Conservation (phyloP, 2,113 vertebrate species). For the Tragelaphus strepsiceros region DNA sequence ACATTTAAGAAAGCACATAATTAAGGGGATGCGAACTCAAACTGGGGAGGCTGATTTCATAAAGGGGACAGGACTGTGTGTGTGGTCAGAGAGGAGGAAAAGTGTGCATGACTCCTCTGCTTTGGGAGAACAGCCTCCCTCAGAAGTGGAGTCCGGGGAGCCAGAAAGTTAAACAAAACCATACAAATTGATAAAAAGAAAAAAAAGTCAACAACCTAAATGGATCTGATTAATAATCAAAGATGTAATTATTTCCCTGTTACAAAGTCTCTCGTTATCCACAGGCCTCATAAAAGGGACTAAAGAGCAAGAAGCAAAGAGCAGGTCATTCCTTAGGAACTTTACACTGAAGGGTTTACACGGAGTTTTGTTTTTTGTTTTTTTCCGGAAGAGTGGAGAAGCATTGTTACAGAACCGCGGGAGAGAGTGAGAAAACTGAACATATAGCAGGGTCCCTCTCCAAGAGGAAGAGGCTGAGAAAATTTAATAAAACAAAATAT, state of each 20-base stretch:
- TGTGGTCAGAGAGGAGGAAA: conserved; percentile 50
- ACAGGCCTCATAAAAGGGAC: not conserved
- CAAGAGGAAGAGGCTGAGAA: not conserved
- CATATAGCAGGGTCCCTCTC: not conserved
- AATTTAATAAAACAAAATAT: conserved; percentile 53
- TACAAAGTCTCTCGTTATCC: not conserved
- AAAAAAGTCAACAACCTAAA: not conserved
- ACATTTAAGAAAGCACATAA: conserved; percentile 68
- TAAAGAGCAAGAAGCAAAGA: not conserved
- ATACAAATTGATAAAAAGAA: not conserved
- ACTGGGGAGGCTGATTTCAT: conserved; percentile 58
- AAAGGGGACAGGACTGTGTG: conserved; percentile 57
- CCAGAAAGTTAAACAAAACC: not conserved
- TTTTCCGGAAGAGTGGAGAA: not conserved
- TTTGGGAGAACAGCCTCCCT: not conserved
- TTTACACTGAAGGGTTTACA: not conserved
- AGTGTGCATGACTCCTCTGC: not conserved
- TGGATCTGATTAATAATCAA: not conserved
- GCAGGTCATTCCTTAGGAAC: not conserved
- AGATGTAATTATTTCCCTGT: not conserved
- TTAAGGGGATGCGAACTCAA: conserved; percentile 53
- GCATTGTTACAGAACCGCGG: not conserved
- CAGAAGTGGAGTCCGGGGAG: not conserved
- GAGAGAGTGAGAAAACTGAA: not conserved
- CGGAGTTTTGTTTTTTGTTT: not conserved